A percentile compares a stretch with the other conserved stretches of the same genome.
Conservation (phyloP, 2,888 invertebrate genomes). For the Amphipyra berbera region DNA sequence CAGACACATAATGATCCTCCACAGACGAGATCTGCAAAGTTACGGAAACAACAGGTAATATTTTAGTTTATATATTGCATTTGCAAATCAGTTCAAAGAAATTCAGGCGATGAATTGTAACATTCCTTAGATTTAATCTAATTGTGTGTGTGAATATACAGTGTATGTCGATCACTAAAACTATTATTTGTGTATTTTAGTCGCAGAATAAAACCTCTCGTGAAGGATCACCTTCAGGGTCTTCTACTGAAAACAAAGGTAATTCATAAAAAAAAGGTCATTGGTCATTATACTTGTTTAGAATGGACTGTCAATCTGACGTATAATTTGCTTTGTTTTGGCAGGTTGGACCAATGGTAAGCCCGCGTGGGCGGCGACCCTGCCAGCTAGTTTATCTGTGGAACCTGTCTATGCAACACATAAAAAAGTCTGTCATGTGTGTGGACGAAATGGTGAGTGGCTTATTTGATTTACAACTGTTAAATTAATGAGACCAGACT, state of each 20-base stretch:
- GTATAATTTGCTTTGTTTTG: neutral
- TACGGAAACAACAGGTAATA: slow-evolving; percentile 89
- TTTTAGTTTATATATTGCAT: slow-evolving; percentile 73
- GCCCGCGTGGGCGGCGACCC: slow-evolving; percentile 77
- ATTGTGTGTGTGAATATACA: too few species aligned
- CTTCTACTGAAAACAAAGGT: slow-evolving; percentile 84
- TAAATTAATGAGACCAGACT: too few species aligned
- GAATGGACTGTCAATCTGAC: neutral
- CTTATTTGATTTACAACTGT: neutral
- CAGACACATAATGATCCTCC: slow-evolving; percentile 85
- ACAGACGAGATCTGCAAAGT: slow-evolving; percentile 89
- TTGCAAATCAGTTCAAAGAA: neutral
- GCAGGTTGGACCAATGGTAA: slow-evolving; percentile 76
- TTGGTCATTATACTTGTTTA: neutral
- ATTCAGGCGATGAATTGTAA: too few species aligned
- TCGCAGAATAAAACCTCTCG: slow-evolving; percentile 80
- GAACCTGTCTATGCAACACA: slow-evolving; percentile 78
- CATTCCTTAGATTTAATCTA: too few species aligned
- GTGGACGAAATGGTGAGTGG: slow-evolving; percentile 82
- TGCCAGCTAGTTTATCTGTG: slow-evolving; percentile 83
- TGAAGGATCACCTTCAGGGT: slow-evolving; percentile 84
- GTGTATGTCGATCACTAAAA: neutral
- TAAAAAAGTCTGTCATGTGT: slow-evolving; percentile 84
- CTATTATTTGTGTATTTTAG: slow-evolving; percentile 59
- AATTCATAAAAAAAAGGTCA: slow-evolving; percentile 10